Evolutionary conservation across 2,113 vertebrate species (phyloP).

Genomic region (Candoia aspera): DNA sequence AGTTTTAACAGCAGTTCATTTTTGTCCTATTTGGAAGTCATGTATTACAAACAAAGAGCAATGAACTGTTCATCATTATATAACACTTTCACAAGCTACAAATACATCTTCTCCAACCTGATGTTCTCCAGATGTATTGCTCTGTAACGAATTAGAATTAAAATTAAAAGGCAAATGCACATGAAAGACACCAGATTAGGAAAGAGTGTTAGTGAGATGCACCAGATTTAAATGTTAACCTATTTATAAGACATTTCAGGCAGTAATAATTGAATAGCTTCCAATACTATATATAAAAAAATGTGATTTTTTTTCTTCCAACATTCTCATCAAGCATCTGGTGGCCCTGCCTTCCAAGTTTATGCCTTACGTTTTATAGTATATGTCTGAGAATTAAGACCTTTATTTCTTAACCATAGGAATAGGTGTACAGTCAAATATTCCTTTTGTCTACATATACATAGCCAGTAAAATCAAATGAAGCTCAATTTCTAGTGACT

Average conservation of each 20-base stretch:
- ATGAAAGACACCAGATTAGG: neutral
- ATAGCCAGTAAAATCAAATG: neutral
- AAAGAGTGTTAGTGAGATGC: neutral
- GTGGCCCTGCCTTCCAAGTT: neutral
- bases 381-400: neutral
- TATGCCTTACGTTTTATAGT: neutral
- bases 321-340: neutral
- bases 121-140: neutral
- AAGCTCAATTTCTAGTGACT: neutral
- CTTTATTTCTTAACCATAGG: neutral
- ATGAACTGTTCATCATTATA: constrained; percentile 19
- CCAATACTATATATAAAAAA: neutral
- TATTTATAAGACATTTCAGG: neutral
- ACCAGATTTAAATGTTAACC: neutral
- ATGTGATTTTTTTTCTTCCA: neutral
- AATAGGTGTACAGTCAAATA: neutral
- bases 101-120: neutral
- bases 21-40: constrained; percentile 36
- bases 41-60: constrained; percentile 14
- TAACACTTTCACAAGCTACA: constrained; percentile 5
- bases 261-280: neutral
- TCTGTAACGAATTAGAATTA: neutral
- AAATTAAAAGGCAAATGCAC: neutral
- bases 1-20: constrained; percentile 32
- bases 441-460: neutral